These are phyloP conservation scores for Dendrocopos noguchii DNA, from an alignment of 2,113 vertebrate species.

Conservation along the genomic window DNA sequence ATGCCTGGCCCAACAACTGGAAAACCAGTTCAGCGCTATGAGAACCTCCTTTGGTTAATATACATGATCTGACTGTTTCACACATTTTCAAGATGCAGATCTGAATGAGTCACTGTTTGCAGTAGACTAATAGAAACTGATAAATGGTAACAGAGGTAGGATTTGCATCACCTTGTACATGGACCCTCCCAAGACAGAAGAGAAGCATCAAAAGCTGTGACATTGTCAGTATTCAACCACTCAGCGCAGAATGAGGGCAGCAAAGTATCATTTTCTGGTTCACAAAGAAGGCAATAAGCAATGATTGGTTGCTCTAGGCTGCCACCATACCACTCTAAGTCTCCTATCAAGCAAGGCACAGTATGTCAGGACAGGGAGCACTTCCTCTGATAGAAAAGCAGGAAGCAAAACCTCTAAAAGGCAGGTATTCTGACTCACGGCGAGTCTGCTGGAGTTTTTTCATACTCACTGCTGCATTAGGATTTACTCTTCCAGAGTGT, in stretches of 20 bases:
- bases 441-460: not conserved
- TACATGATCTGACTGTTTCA: not conserved
- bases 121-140: not conserved
- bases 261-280: not conserved
- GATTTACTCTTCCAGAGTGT: not conserved
- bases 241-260: not conserved
- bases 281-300: not conserved
- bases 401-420: not conserved
- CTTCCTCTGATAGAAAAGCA: not conserved
- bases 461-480: not conserved
- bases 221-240: not conserved
- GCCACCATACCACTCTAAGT: not conserved
- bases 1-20: not conserved
- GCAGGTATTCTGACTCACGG: rapidly evolving
- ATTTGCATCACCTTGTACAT: not conserved
- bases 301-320: not conserved
- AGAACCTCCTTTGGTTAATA: not conserved
- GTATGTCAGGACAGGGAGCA: not conserved
- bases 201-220: not conserved
- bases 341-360: not conserved
- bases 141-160: not conserved
- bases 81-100: not conserved
- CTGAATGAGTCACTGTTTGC: not conserved
- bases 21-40: not conserved
- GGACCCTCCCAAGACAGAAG: not conserved